Percentiles rank a stretch among this genome's conserved stretches.
Evolutionary conservation across 2,113 vertebrate species (phyloP).

Genomic region (Anseranas semipalmata): DNA sequence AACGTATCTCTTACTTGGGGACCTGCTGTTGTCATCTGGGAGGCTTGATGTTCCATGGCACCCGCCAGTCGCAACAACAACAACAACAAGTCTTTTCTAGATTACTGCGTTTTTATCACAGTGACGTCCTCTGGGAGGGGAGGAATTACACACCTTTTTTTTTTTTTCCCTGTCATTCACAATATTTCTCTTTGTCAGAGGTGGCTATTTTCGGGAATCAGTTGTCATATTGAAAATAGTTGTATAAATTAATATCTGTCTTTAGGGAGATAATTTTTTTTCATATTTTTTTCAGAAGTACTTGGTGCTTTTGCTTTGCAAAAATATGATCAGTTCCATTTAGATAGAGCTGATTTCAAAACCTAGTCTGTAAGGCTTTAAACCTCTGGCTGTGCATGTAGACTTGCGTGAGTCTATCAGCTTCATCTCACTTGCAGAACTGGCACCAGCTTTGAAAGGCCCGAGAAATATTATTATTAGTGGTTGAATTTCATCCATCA

Average conservation of each 20-base stretch:
- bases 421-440: not conserved
- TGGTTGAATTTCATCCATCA: not conserved
- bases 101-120: not conserved
- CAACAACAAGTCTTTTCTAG: not conserved
- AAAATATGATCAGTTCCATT: slow-evolving; percentile 2
- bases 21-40: not conserved
- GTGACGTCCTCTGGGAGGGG: not conserved
- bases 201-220: not conserved
- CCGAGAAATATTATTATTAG: not conserved
- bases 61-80: not conserved
- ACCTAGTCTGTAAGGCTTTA: not conserved
- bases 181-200: not conserved
- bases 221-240: not conserved
- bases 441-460: slow-evolving; percentile 20
- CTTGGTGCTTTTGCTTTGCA: not conserved
- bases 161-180: not conserved
- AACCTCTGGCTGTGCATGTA: not conserved
- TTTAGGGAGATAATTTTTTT: not conserved
- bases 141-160: not conserved
- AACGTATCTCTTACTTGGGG: not conserved
- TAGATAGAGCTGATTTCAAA: not conserved
- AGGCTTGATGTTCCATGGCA: not conserved
- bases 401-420: not conserved
- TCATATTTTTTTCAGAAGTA: not conserved
- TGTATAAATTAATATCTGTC: not conserved